Evolutionary conservation across 2,888 invertebrate species (phyloP).

Genomic region (Antitype chi): DNA sequence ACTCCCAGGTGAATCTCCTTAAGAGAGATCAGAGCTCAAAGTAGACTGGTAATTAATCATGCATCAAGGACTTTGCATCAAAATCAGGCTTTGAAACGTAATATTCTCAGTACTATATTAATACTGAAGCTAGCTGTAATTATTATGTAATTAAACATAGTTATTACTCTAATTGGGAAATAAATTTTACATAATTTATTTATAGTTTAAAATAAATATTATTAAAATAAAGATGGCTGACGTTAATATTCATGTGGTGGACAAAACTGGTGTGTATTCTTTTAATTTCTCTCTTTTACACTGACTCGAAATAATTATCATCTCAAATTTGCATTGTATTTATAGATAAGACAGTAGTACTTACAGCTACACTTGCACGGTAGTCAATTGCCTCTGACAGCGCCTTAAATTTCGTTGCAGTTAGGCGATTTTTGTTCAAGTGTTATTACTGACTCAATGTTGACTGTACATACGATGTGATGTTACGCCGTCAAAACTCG

Average conservation of each 20-base stretch:
- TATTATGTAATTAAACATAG: conserved; percentile 21
- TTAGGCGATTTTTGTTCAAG: not conserved
- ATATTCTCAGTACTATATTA: conserved; percentile 38
- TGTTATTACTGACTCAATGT: not conserved
- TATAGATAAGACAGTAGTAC: not conserved
- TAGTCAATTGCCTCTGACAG: too few relatives aligned
- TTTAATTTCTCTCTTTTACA: not conserved
- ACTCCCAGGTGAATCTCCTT: conserved; percentile 20
- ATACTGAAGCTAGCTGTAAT: conserved; percentile 24
- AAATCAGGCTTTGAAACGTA: conserved; percentile 29
- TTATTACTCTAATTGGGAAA: not conserved
- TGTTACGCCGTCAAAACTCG: not conserved
- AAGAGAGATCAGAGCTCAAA: conserved; percentile 41
- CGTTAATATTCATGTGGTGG: conserved; percentile 13
- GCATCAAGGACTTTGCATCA: conserved; percentile 44
- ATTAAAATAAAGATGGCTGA: conserved; percentile 33
- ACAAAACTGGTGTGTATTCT: conserved; percentile 32
- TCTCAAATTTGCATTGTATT: not conserved
- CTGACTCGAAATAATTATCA: not conserved
- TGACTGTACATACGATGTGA: not conserved
- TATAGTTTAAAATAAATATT: not conserved
- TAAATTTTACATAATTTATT: not conserved
- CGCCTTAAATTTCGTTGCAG: not conserved
- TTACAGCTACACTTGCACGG: not conserved
- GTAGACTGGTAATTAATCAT: conserved; percentile 46